Evolutionary conservation across 2,113 vertebrate species (phyloP), one percentile per base, ranked within the genome.

Genomic region (Acinonyx jubatus): DNA sequence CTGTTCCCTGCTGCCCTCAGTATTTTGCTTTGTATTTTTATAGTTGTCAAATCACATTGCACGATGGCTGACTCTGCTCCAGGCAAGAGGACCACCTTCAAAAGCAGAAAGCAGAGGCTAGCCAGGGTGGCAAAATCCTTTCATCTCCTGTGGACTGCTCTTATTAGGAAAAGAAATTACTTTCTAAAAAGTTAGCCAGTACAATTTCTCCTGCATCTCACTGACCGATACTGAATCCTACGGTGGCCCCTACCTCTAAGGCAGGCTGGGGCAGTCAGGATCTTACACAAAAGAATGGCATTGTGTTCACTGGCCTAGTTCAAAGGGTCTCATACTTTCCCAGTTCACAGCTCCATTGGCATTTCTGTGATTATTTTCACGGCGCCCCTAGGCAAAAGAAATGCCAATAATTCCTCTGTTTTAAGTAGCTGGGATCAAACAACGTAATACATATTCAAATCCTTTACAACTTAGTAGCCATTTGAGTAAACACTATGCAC

Each of bases 111-210:
- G 90, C 71, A 38, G 84, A 38, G 57, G 55, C 33, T 90, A 45
- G 45, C 84, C 79, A 89, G 80, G 9, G 29, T 74, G 11, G 41
- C 52, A 73, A 66, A 92, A 57, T 33, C 93, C 89, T 98, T 98
- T 97, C 90, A 97, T 97, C 95, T 97, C 76, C 29, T 68, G n/a
- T 73, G 69, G 88, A 85, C 76, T 80, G 90, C 68, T 97, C 94
- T 98, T 78, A 96, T 92, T 97, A 90, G 74, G 41, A 90, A 94
- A 91, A 96, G 96, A 97, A 97, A 89, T 66, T 71, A 93, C 95
- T 84, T 86, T 65, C 63, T 57, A 90, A 90, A 83, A 93, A 80
- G 73, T 87, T 74, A 94, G 41, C 69, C 65, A n/a, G 48, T 41
- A n/a, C 50, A 94, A 68, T 83, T 89, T 91, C 52, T 73, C 71